These are phyloP conservation scores for Neoniphon sammara DNA, from an alignment of 2,797 vertebrate species.

Conservation along the genomic window DNA sequence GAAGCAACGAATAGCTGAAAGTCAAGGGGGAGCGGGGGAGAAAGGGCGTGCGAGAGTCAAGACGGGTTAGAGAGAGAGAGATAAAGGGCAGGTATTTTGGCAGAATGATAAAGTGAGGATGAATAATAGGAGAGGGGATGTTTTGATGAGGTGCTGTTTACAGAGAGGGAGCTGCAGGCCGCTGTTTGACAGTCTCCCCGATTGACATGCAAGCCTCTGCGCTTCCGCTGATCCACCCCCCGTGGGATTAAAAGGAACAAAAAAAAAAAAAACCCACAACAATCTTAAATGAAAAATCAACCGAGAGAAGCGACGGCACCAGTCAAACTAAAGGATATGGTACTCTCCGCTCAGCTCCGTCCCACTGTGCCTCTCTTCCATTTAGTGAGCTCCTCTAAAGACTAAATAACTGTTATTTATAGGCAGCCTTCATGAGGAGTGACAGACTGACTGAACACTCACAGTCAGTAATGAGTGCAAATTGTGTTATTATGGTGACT, in stretches of 20 bases:
- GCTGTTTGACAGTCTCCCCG: slow-evolving; percentile 46
- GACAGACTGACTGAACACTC: slow-evolving; percentile 28
- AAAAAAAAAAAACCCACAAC: slow-evolving; percentile 1
- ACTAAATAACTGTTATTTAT: slow-evolving; percentile 40
- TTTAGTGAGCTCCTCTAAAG: slow-evolving; percentile 31
- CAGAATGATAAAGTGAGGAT: slow-evolving; percentile 48
- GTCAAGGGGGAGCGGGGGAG: neutral
- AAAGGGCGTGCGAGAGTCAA: too few species aligned
- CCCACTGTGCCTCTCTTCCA: slow-evolving; percentile 50
- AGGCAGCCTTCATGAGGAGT: slow-evolving; percentile 33
- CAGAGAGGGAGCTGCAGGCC: slow-evolving; percentile 44
- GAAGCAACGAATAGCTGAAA: slow-evolving; percentile 21
- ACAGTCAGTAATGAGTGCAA: slow-evolving; percentile 3
- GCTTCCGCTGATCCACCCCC: slow-evolving; percentile 39
- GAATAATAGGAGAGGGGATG: slow-evolving; percentile 38
- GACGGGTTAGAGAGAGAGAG: slow-evolving; percentile 3
- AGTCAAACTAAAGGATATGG: slow-evolving; percentile 4
- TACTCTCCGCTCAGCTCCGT: neutral
- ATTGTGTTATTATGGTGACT: slow-evolving; percentile 27
- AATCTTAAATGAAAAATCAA: neutral
- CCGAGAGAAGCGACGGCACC: neutral
- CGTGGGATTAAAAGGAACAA: slow-evolving; percentile 53
- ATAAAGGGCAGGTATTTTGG: slow-evolving; percentile 48
- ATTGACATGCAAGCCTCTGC: slow-evolving; percentile 44
- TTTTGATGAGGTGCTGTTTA: slow-evolving; percentile 67